These are phyloP conservation scores for Harlomillsia oculata DNA, from an alignment of 1,140 invertebrate species.

Conservation along the genomic window DNA sequence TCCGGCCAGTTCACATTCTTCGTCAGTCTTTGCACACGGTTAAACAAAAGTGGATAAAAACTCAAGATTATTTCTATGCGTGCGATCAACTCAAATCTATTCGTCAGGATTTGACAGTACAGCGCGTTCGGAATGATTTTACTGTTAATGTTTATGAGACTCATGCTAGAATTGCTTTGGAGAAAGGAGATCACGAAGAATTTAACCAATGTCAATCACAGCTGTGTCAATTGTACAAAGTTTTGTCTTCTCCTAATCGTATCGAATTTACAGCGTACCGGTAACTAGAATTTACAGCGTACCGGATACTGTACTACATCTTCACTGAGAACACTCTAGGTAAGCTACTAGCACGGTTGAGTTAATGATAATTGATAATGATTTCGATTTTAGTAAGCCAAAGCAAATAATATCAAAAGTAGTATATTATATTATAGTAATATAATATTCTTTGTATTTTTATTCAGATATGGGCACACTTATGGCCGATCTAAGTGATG, in stretches of 20 bases:
- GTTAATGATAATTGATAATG: background rate
- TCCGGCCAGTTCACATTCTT: constrained; percentile 78
- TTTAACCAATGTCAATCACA: constrained; percentile 99
- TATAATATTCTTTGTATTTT: constrained; percentile 28
- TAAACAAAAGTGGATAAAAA: constrained; percentile 76
- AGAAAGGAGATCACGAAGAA: constrained; percentile 86
- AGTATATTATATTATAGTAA: constrained; percentile 11
- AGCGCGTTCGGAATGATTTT: constrained; percentile 86
- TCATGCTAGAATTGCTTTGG: constrained; percentile 90
- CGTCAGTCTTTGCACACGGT: constrained; percentile 76
- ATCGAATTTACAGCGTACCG: constrained; percentile 92
- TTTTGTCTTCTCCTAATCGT: constrained; percentile 51
- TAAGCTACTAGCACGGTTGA: constrained; percentile 44
- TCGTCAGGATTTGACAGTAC: constrained; percentile 95
- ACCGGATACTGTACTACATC: constrained; percentile 91
- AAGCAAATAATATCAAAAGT: background rate
- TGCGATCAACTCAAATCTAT: constrained; percentile 98
- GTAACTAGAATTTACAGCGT: constrained; percentile 96
- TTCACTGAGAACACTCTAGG: constrained; percentile 93
- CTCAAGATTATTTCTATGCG: constrained; percentile 87
- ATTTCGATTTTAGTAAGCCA: no score
- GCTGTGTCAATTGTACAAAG: constrained; percentile 75
- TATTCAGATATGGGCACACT: constrained; percentile 80
- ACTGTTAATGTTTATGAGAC: constrained; percentile 97
- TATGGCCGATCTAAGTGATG: constrained; percentile 62